Conservation (phyloP, 2,797 vertebrate species). For the Pantherophis vulpinus region DNA sequence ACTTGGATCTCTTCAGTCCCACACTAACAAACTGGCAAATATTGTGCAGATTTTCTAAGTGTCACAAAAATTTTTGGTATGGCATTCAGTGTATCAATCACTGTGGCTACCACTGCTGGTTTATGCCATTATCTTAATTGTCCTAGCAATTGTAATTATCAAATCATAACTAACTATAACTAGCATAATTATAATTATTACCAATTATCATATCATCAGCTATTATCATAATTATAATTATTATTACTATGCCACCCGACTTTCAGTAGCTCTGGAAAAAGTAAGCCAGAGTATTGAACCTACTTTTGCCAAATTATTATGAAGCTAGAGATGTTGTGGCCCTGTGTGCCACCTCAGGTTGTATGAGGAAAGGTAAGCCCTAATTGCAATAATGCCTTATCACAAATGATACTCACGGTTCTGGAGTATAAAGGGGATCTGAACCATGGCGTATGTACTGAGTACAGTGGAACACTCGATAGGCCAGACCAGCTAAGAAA, state of each 20-base stretch:
- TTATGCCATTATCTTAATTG: neutral
- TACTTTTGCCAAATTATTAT: neutral
- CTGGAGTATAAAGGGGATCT: constrained; percentile 95
- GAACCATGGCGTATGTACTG: constrained; percentile 93
- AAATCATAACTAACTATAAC: neutral
- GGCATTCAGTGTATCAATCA: neutral
- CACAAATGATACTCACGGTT: constrained; percentile 85
- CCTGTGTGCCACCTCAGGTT: neutral
- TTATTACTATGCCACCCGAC: neutral
- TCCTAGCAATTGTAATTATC: neutral
- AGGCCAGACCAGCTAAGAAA: constrained; percentile 92
- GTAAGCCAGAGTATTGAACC: neutral
- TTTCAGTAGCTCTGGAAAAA: neutral
- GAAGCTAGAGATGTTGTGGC: neutral
- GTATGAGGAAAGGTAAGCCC: neutral
- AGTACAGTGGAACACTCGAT: constrained; percentile 95
- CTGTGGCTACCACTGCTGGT: neutral
- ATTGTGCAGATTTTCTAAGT: neutral
- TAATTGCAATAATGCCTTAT: neutral
- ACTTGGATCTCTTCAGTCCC: neutral
- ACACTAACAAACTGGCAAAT: neutral
- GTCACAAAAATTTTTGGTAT: neutral
- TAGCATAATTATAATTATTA: neutral
- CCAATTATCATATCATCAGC: neutral
- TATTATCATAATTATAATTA: neutral